Evolutionary conservation across 2,888 invertebrate species (phyloP), one percentile per base, ranked within the genome.

Genomic region (Chymomyza procnemis): DNA sequence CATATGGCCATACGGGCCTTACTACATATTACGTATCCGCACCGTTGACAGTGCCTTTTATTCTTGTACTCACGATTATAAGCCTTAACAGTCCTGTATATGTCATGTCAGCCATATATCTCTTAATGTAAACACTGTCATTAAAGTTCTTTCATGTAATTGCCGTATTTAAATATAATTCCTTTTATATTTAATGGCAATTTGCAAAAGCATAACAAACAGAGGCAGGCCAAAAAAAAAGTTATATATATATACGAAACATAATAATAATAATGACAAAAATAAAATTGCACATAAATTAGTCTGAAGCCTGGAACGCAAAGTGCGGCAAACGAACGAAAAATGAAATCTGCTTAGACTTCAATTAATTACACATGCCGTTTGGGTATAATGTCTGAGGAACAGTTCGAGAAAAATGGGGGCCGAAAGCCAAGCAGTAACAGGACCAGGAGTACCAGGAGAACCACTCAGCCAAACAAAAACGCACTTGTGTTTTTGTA

Each of bases 321-420:
- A 50, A 50, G 18, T 18, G 50, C 2, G 14, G 50, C 16, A 18
- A 54, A 69, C 56, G 64, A 50, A 21, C 56, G 46, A 68, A 54
- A 74, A 63, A 70, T 67, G 52, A 68, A 76, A 71, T 74, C 70
- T 71, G 63, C 67, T 76, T 70, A 69, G 70, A 67, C 71, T 68
- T 62, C 66, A 80, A 85, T 85, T 79, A 80, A 79, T 71, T 85
- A 60, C 71, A 72, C 61, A 72, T 59, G 58, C 52, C 48, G 58
- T 26, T 14, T 59, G 26, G n/a, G 34, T 41, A 41, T 41, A 41
- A 41, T 18, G 21, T 19, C 18, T 4, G 54, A 54, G 30, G 57
- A 57, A 34, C 14, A 34, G 34, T 8, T n/a, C 14, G 50, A 50
- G 16, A 50, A 19, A n/a, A 58, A 21, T 57, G 12, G 9, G 9